Percentiles rank a stretch among this genome's conserved stretches.
Evolutionary conservation across 2,797 vertebrate genomes (phyloP).

Genomic region (Xenopus petersii): DNA sequence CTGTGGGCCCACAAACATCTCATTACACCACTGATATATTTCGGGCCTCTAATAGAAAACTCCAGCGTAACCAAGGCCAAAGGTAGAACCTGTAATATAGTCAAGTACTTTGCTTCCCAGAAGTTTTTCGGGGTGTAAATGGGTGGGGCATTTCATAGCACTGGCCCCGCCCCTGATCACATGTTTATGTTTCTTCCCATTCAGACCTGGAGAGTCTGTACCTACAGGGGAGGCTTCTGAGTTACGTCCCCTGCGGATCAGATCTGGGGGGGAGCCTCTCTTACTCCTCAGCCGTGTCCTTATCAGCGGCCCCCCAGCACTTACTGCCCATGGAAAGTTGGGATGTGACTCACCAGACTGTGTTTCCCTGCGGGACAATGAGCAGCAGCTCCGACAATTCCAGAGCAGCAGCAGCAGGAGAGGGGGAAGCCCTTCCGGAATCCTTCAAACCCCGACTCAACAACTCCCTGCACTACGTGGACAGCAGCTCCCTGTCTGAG

Average conservation of each 20-base stretch:
- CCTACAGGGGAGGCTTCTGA: constrained; percentile 72
- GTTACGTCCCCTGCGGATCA: constrained; percentile 68
- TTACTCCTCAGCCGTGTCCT: constrained; percentile 29
- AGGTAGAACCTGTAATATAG: too few relatives aligned
- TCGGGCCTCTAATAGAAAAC: too few relatives aligned
- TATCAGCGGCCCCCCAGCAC: constrained; percentile 1
- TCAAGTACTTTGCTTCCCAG: too few relatives aligned
- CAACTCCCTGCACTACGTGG: constrained; percentile 64
- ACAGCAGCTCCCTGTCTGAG: constrained; percentile 80
- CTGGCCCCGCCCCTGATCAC: too few relatives aligned
- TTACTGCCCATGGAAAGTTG: constrained; percentile 28
- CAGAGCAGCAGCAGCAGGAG: not conserved
- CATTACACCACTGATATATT: too few relatives aligned
- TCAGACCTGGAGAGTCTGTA: constrained; percentile 70
- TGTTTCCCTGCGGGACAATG: constrained; percentile 6
- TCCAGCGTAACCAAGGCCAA: too few relatives aligned
- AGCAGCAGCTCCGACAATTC: constrained; percentile 50
- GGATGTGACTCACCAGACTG: constrained; percentile 30
- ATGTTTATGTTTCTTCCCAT: constrained; percentile 18
- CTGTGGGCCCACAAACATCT: too few relatives aligned
- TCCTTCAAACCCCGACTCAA: constrained; percentile 44
- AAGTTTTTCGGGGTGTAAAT: too few relatives aligned
- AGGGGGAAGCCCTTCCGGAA: not conserved
- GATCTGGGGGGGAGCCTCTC: constrained; percentile 59
- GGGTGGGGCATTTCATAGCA: too few relatives aligned